Base-by-base conservation (phyloP, 2,888 invertebrate genomes). In the Thyatira batis region DNA sequence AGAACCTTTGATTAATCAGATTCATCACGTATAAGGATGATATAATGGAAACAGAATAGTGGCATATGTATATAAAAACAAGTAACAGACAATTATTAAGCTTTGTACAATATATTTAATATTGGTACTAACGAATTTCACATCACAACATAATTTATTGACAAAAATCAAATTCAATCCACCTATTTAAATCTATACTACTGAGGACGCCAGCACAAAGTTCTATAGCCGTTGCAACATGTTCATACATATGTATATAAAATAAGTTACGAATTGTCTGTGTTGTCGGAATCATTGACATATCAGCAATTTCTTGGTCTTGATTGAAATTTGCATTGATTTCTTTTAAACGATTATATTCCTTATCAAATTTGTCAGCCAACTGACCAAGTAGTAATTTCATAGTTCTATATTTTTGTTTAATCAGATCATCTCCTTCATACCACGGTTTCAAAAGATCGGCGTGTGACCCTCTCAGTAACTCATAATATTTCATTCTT, bases 161-260 rank as follows among this genome's bases (percentile, higher is more conserved):
- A 65, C 89, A 89, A 64, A 90, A 91, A 69, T 90, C 83, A 63
- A 92, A 89, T 39, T 87, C 76, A 49, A 91, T 82, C 89, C 89
- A 88, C 65, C 82, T 82, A 60, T 87, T 85, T 21, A 85, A 72
- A 67, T 92, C 90, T 53, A 92, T 72, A 49, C 90, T 89, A 53
- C 87, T 87, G 0, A 92, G 59, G 3, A 87, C 61, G 46, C 89
- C 91, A 33, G 85, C 87, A 56, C 82, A 82, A 13, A 68, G 33
- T 52, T 91, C 89, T 4, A 89, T 78, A 21, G 85, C 76, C 1
- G 49, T 55, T 1, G 64, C 72, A 4, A 91, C 63, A 50, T 85
- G 82, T 1, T 86, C 84, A 55, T 80, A 82, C 43, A 80, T 76
- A 21, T 74, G 72, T 20, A 89, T 55, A 49, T 82, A 87, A 57